Evolutionary conservation across 2,888 invertebrate species (phyloP).

Genomic region (Barypeithes pellucidus): DNA sequence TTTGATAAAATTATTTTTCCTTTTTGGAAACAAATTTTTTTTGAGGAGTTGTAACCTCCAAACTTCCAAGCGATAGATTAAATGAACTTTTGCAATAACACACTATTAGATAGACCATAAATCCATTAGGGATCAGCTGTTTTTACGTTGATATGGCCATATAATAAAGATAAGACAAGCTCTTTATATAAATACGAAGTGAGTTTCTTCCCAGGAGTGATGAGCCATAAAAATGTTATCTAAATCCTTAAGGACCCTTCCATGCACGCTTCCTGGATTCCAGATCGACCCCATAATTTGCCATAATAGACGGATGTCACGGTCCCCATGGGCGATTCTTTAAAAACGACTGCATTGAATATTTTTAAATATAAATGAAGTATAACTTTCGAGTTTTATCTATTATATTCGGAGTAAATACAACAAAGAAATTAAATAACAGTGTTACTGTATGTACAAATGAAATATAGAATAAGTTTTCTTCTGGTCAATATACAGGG

Average conservation of each 20-base stretch:
- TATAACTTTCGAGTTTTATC: no score
- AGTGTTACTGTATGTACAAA: no score
- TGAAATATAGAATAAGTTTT: no score
- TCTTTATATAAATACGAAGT: conserved; percentile 40
- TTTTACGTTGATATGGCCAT: conserved; percentile 35
- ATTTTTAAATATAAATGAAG: no score
- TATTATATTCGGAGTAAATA: no score
- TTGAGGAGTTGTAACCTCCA: neutral
- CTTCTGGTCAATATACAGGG: no score
- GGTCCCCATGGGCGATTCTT: conserved; percentile 38
- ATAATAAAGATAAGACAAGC: conserved; percentile 40
- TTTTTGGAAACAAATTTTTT: no score
- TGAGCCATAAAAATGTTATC: conserved; percentile 55
- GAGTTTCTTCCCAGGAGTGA: conserved; percentile 44
- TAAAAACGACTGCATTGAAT: neutral
- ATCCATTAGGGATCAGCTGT: conserved; percentile 16
- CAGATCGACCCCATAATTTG: conserved; percentile 50
- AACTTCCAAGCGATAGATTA: neutral
- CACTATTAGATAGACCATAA: conserved; percentile 16
- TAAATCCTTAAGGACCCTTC: conserved; percentile 49
- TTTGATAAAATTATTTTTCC: no score
- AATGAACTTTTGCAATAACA: neutral
- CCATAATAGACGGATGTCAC: conserved; percentile 45
- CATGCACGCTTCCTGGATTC: conserved; percentile 46
- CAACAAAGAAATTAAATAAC: no score